phyloP scores from a whole-genome alignment of 2,797 vertebrate species.

The Syncerus caffer region DNA sequence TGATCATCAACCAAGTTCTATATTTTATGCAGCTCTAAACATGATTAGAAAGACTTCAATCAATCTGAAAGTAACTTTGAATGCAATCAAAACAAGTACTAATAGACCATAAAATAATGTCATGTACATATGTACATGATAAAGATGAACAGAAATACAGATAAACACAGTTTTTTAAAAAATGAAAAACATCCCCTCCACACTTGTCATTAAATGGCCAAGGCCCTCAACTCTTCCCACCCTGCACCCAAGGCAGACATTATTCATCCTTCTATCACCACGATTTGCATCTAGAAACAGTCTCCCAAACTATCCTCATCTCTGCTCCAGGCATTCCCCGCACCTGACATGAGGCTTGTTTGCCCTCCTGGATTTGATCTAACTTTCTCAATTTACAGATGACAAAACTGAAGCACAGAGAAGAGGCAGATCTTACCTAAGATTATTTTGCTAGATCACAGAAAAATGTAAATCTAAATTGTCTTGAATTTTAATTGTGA shows the following conservation, averaged over 20 bases:
- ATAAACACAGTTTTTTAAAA: not conserved
- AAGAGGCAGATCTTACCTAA: not conserved
- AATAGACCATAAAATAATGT: not conserved
- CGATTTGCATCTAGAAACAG: not conserved
- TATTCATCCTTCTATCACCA: not conserved
- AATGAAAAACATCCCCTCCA: not conserved
- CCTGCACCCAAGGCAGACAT: not conserved
- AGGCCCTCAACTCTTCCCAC: not conserved
- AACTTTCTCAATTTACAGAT: not conserved
- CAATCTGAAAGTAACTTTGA: not conserved
- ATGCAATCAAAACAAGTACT: not conserved
- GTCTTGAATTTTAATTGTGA: not conserved
- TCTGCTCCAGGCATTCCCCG: not conserved
- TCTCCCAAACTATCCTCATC: not conserved
- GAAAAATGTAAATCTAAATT: constrained; percentile 3
- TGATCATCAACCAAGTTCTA: not conserved
- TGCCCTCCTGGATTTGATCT: not conserved
- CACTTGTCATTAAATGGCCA: not conserved
- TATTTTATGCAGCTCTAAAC: not conserved
- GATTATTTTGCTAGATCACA: not conserved
- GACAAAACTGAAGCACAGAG: not conserved
- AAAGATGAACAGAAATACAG: not conserved
- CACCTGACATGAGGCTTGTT: not conserved
- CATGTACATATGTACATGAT: not conserved
- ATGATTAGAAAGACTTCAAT: not conserved